These are phyloP conservation scores for Drosophila quinaria DNA, from an alignment of 2,888 invertebrate species.

Conservation along the genomic window DNA sequence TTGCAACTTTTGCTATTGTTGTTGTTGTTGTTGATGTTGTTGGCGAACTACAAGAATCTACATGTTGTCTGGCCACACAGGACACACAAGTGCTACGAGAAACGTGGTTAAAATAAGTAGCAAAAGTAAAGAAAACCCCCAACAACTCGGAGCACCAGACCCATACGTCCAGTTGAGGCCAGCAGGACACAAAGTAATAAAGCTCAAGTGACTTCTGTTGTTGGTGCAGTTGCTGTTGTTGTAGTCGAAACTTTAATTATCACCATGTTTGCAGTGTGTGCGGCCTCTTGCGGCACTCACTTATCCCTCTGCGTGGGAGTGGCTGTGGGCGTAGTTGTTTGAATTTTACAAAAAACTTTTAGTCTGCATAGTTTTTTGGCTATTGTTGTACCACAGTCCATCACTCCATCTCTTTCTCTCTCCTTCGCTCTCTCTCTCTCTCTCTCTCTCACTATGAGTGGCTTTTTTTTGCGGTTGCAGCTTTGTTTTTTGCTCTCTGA, in stretches of 20 bases:
- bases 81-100: conserved; percentile 65
- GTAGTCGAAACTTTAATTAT: conserved; percentile 80
- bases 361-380: conserved; percentile 60
- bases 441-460: not conserved
- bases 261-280: conserved; percentile 67
- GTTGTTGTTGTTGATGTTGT: conserved; percentile 21
- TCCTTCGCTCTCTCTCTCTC: conserved; percentile 4
- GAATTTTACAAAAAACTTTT: conserved; percentile 46
- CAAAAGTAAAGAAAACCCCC: conserved; percentile 40
- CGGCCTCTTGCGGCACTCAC: conserved; percentile 30
- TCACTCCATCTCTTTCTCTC: not conserved
- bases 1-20: conserved; percentile 70
- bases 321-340: conserved; percentile 31
- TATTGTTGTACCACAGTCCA: conserved; percentile 6
- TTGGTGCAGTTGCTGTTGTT: conserved; percentile 30
- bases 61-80: conserved; percentile 72
- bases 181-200: conserved; percentile 72
- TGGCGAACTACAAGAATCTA: conserved; percentile 53
- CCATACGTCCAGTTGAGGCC: conserved; percentile 6
- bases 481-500: conserved; percentile 1
- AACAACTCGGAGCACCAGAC: conserved; percentile 12
- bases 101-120: conserved; percentile 42
- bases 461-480: conserved; percentile 4
- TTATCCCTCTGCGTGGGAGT: conserved; percentile 25
- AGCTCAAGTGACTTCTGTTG: conserved; percentile 63